Base-by-base conservation (phyloP, 2,797 vertebrate genomes). In the Aldrovandia affinis region DNA sequence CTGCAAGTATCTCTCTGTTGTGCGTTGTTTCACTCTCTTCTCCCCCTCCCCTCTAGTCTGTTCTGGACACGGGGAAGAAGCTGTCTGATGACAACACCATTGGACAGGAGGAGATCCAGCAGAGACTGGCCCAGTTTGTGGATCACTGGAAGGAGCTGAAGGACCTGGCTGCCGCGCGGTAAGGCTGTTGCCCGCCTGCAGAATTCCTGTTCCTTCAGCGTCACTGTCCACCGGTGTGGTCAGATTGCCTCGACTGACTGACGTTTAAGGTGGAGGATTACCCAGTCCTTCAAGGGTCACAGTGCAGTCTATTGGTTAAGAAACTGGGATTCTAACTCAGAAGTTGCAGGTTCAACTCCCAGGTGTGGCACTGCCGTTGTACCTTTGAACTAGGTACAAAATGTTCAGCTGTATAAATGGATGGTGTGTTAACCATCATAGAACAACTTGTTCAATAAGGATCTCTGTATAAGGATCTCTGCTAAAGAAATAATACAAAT, bases 71-170 rank as follows among this genome's bases (percentile, higher is more conserved):
- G 0, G 98, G 98, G 20, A 99, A 95, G 94, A 99, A 98, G 91
- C 95, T 99, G 88, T 98, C 97, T 0, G 98, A 99, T 65, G 98
- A 99, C 89, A 99, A 99, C 92, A 99, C 98, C 63, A 98, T 99
- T 0, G 98, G 98, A 12, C 98, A 99, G 91, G 98, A 99, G 83
- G 98, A 99, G 94, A 99, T 99, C 87, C 97, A 99, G 94, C 98
- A 98, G 95, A 96, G 98, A 47, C 93, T 99, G 86, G 95, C 97
- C 10, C 98, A 99, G 94, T 99, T 99, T 87, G 95, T 98, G 85
- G 98, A 99, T 85, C 98, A 99, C 92, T 99, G 98, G 98, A 97
- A 96, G 88, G 98, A 99, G 85, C 94, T 99, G 61, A 99, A 98
- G 88, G 96, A 98, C 86, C 84, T 99, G 83, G 98, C 98, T 22